phyloP scores from a whole-genome alignment of 2,888 invertebrate species.

The Agrochola macilenta region DNA sequence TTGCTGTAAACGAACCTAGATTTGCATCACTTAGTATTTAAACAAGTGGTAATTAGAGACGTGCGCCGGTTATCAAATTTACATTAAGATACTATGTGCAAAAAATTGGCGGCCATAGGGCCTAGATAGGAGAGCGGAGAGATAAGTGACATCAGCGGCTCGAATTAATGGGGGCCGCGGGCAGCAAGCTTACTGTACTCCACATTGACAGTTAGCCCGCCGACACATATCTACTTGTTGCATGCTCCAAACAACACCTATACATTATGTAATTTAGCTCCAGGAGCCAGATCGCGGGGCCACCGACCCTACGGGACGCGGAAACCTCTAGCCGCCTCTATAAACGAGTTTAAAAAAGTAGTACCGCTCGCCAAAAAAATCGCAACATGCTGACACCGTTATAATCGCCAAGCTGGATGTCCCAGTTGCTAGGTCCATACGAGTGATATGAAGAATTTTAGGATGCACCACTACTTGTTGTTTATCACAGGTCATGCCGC shows the following conservation, averaged over 20 bases:
- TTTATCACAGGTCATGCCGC: conserved; percentile 85
- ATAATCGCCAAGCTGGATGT: conserved; percentile 91
- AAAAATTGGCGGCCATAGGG: conserved; percentile 90
- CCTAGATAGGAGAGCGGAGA: conserved; percentile 90
- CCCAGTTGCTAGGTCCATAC: conserved; percentile 88
- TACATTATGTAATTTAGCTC: conserved; percentile 91
- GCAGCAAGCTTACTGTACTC: conserved; percentile 90
- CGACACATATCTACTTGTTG: conserved; percentile 91
- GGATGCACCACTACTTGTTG: conserved; percentile 87
- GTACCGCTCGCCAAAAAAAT: conserved; percentile 91
- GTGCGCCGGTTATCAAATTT: conserved; percentile 86
- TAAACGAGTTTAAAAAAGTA: conserved; percentile 91
- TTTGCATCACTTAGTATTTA: conserved; percentile 81
- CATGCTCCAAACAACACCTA: conserved; percentile 88
- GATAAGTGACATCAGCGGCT: conserved; percentile 91
- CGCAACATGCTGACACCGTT: conserved; percentile 91
- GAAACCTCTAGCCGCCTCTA: conserved; percentile 90
- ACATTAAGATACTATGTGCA: conserved; percentile 86
- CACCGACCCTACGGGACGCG: conserved; percentile 91
- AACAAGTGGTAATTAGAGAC: conserved; percentile 85
- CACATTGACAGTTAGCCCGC: conserved; percentile 90
- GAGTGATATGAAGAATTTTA: conserved; percentile 84
- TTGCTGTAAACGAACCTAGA: conserved; percentile 78
- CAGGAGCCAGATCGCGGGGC: conserved; percentile 88
- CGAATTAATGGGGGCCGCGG: conserved; percentile 90